Base-by-base conservation (phyloP, 1,140 invertebrate genomes). In the Adoxophyes honmai region DNA sequence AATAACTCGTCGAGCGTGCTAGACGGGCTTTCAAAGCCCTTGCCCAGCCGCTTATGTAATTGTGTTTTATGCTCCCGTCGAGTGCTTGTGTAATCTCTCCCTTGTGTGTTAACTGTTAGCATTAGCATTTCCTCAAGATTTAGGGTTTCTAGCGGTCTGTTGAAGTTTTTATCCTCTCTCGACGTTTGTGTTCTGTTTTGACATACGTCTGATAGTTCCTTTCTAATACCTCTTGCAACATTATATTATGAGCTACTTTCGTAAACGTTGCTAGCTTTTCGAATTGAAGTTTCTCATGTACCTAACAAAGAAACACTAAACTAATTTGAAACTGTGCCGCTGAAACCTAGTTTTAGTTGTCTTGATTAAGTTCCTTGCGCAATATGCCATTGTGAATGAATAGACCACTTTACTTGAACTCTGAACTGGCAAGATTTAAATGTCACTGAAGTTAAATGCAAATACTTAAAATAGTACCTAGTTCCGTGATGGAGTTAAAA, bases 1-100 rank as follows among this genome's bases (percentile, higher is more conserved):
- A 55, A 68, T 70, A 68, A 66, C 62, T 66, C 51, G 61, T 51
- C 52, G 57, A 63, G 64, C 38, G 61, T 60, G 44, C 59, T 15
- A 55, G 36, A 57, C 14, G 60, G 44, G 64, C 62, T 71, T 68
- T 70, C 56, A 69, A 60, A 67, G 63, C 67, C 44, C 61, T 68
- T 66, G 60, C 62, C 14, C 42, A 48, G 42, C 42, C 21, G 21
- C 52, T 76, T 70, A 66, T 73, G 70, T 72, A 75, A 79, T 66
- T 64, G 57, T 61, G 60, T 74, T 75, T 72, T 69, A 73, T 67
- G 69, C 62, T 64, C 56, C 36, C 56, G 34, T 52, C 58, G 16
- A 63, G 70, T 37, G 59, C 67, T 68, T 73, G 61, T 63, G 67
- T 62, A 71, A 71, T 66, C 62, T 56, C 44, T 48, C 57, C 38